Conservation (phyloP, 64 coral and sea anemone genomes). For the Platygyra sinensis region DNA sequence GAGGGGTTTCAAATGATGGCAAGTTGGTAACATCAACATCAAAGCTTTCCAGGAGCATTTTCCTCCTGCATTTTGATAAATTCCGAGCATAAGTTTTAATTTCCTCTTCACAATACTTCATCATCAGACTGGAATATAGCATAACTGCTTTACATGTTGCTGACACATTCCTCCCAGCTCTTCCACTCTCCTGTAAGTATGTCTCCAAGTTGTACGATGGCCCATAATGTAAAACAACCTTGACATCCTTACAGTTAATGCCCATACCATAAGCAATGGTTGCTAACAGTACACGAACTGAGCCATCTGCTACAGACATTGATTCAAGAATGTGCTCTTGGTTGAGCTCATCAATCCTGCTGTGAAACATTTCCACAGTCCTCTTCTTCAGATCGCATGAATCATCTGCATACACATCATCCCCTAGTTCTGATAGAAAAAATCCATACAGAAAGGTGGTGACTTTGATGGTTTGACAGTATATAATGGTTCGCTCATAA, state of each 20-base stretch:
- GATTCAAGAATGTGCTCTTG: not conserved
- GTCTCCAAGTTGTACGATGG: slow-evolving; percentile 44
- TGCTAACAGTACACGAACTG: slow-evolving; percentile 37
- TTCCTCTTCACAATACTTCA: too few species aligned
- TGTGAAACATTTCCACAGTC: slow-evolving; percentile 31
- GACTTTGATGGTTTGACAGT: not conserved
- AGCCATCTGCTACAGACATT: not conserved
- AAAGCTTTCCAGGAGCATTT: too few species aligned
- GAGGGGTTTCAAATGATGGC: too few species aligned
- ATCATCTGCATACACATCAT: not conserved
- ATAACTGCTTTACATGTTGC: too few species aligned
- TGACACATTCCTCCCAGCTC: not conserved
- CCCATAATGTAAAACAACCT: slow-evolving; percentile 30
- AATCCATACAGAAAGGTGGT: not conserved
- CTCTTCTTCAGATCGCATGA: too few species aligned
- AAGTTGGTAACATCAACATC: too few species aligned
- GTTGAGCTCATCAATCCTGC: slow-evolving; percentile 51
- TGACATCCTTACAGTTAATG: slow-evolving; percentile 43
- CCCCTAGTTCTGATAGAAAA: not conserved
- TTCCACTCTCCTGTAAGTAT: slow-evolving; percentile 58
- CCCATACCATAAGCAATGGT: slow-evolving; percentile 73
- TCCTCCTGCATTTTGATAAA: too few species aligned
- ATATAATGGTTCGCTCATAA: not conserved
- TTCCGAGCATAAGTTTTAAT: too few species aligned
- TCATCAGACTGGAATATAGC: too few species aligned